A percentile compares a stretch with the other conserved stretches of the same genome.
Conservation (phyloP, 1,140 invertebrate genomes). For the Drosophila albomicans region DNA sequence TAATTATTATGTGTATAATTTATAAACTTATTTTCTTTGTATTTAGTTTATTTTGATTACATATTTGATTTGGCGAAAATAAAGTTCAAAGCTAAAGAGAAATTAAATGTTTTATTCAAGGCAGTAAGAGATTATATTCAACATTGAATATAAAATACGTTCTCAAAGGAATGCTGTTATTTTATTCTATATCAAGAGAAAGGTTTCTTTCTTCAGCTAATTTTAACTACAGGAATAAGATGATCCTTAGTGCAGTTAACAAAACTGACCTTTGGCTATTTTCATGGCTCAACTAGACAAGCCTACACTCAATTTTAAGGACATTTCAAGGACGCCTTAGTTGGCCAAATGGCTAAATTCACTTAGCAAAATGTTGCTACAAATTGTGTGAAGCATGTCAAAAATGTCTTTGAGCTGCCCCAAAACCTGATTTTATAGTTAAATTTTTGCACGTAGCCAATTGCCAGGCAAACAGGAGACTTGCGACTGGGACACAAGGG, state of each 20-base stretch:
- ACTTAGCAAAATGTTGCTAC: slow-evolving; percentile 47
- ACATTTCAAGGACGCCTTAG: slow-evolving; percentile 49
- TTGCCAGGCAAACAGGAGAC: slow-evolving; percentile 56
- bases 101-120: neutral
- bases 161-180: neutral
- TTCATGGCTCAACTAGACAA: neutral
- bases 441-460: slow-evolving; percentile 71
- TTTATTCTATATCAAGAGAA: no score
- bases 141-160: neutral
- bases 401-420: slow-evolving; percentile 41
- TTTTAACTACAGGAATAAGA: no score
- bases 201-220: neutral
- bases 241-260: neutral
- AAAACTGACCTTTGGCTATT: neutral
- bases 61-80: slow-evolving; percentile 64
- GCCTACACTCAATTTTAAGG: neutral
- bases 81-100: slow-evolving; percentile 70
- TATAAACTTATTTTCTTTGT: slow-evolving; percentile 49
- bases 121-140: neutral
- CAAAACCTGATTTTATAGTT: slow-evolving; percentile 78
- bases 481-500: slow-evolving; percentile 11
- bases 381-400: slow-evolving; percentile 58
- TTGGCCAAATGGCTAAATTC: slow-evolving; percentile 20
- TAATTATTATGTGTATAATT: slow-evolving; percentile 19
- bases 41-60: slow-evolving; percentile 49